phyloP scores from a whole-genome alignment of 2,797 vertebrate genomes.

The Melanotaenia maccullochi region DNA sequence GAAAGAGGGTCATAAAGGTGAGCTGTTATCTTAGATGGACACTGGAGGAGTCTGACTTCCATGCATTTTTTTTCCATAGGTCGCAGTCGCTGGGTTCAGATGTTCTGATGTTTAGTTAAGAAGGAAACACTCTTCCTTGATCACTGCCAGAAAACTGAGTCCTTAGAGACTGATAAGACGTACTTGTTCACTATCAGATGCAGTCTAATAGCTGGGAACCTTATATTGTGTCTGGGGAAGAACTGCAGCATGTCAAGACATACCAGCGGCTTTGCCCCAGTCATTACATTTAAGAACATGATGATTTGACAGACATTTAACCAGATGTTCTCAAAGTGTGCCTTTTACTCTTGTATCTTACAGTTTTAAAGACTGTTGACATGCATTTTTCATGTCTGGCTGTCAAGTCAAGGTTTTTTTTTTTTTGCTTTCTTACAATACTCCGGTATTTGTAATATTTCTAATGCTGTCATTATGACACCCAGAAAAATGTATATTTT shows the following conservation, averaged over 20 bases:
- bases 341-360: slow-evolving; percentile 1
- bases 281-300: slow-evolving; percentile 9
- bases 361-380: background rate
- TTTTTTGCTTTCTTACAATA: background rate
- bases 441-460: too few relatives aligned
- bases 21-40: slow-evolving; percentile 21
- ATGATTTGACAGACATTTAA: background rate
- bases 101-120: slow-evolving; percentile 14
- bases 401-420: background rate
- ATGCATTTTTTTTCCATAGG: slow-evolving; percentile 12
- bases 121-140: slow-evolving; percentile 51
- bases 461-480: too few relatives aligned
- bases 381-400: background rate
- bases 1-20: slow-evolving; percentile 19
- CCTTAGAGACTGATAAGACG: slow-evolving; percentile 54
- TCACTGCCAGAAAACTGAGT: slow-evolving; percentile 39
- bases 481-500: background rate
- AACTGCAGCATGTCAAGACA: slow-evolving; percentile 37
- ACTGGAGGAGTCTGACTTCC: slow-evolving; percentile 25
- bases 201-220: slow-evolving; percentile 58
- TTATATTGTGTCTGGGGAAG: slow-evolving; percentile 60
- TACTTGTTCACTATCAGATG: slow-evolving; percentile 62
- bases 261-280: slow-evolving; percentile 30
- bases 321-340: background rate
- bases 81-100: slow-evolving; percentile 15